phyloP scores from a whole-genome alignment of 2,888 invertebrate genomes.

The Meliscaeva auricollis region DNA sequence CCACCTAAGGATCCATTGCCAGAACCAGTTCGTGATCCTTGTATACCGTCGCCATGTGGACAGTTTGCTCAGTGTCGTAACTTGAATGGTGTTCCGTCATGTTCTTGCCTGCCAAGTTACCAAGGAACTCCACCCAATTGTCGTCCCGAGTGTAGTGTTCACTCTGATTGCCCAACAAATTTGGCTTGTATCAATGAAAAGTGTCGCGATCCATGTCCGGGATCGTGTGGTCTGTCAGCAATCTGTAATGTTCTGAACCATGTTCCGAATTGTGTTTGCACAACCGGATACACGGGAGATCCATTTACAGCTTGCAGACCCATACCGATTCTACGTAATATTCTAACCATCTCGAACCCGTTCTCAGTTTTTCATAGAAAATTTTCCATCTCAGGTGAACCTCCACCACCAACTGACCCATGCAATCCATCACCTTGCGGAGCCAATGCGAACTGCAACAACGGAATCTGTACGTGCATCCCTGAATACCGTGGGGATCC shows the following conservation, averaged over 20 bases:
- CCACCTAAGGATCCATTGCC: constrained; percentile 81
- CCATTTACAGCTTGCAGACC: constrained; percentile 88
- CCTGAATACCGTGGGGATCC: constrained; percentile 89
- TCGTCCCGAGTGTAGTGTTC: constrained; percentile 86
- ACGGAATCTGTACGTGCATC: constrained; percentile 88
- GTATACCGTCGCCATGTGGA: constrained; percentile 88
- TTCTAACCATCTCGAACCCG: neutral
- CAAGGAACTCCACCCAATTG: constrained; percentile 87
- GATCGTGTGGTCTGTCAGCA: constrained; percentile 89
- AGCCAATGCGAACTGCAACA: constrained; percentile 84
- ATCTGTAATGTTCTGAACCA: constrained; percentile 89
- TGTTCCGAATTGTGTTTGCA: constrained; percentile 91
- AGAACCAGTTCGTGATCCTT: constrained; percentile 84
- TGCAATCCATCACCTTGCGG: constrained; percentile 85
- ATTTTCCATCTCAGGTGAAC: constrained; percentile 77
- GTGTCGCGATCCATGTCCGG: constrained; percentile 89
- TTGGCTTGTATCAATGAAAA: constrained; percentile 88
- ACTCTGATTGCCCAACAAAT: constrained; percentile 85
- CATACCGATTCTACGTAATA: constrained; percentile 85
- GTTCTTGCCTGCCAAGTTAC: constrained; percentile 86
- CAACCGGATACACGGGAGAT: constrained; percentile 86
- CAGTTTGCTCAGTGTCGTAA: constrained; percentile 88
- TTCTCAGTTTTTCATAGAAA: neutral
- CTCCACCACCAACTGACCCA: constrained; percentile 80
- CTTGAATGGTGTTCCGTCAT: constrained; percentile 86